Evolutionary conservation across 2,797 vertebrate species (phyloP), one percentile per base, ranked within the genome.

Genomic region (Urosaurus nigricauda): DNA sequence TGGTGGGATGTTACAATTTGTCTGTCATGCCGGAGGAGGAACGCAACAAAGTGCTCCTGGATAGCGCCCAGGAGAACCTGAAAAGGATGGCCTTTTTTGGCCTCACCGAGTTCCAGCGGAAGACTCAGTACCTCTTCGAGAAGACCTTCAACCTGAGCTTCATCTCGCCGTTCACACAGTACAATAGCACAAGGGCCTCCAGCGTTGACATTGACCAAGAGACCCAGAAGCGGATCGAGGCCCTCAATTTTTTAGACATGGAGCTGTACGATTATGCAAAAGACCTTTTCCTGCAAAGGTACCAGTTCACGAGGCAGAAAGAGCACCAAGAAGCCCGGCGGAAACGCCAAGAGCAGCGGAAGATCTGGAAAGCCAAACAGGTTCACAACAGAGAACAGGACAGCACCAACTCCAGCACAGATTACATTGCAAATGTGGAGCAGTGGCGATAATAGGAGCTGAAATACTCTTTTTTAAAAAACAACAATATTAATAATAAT

Each of bases 121-220:
- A 99, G 95, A 99, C 99, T 88, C 99, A 99, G 96, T 99, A 99
- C 93, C 97, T 99, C 88, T 99, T 99, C 47, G 98, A 99, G 94
- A 98, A 98, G 86, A 99, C 98, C 79, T 99, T 99, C 96, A 98
- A 97, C 93, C 97, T 99, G 97, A 98, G 98, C 94, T 99, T 99
- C 96, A 99, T 99, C 51, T 98, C 98, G 0, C 98, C 98, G 0
- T 99, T 99, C 97, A 99, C 98, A 0, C 99, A 99, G 94, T 98
- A 99, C 90, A 99, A 99, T 0, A 99, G 98, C 94, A 99, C 99
- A 32, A 98, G 98, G 5, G 97, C 97, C 86, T 98, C 98, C 93
- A 98, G 98, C 0, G 98, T 99, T 24, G 99, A 99, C 85, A 98
- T 99, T 37, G 97, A 97, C 1, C 40, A 93, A 11, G 98, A 98